phyloP scores from a whole-genome alignment of 2,113 vertebrate genomes.

The Rhabdomys dilectus region DNA sequence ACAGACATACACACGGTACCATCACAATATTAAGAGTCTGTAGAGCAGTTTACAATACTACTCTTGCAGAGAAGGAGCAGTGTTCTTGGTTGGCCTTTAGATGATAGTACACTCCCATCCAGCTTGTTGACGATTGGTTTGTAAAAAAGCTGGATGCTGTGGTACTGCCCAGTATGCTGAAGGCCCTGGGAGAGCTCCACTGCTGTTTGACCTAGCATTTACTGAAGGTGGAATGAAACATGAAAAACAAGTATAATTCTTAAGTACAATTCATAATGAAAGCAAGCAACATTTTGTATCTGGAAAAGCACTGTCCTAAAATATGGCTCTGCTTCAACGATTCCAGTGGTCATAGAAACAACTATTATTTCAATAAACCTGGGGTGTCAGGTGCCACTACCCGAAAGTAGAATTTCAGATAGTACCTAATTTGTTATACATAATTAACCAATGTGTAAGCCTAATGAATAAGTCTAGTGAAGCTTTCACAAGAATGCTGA shows the following conservation, averaged over 20 bases:
- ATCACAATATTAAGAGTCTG: neutral
- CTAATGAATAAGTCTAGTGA: conserved; percentile 86
- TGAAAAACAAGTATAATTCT: conserved; percentile 98
- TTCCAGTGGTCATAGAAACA: conserved; percentile 97
- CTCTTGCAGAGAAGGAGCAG: neutral
- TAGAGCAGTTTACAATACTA: neutral
- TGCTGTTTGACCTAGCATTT: conserved; percentile 96
- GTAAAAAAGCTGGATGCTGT: conserved; percentile 98
- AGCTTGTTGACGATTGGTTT: conserved; percentile 96
- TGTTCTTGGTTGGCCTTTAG: conserved; percentile 95
- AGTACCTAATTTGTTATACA: conserved; percentile 80
- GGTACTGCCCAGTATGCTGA: conserved; percentile 94
- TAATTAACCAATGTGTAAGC: conserved; percentile 76
- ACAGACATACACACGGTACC: neutral
- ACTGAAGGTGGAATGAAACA: conserved; percentile 99
- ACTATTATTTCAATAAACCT: conserved; percentile 98
- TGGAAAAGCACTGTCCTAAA: conserved; percentile 99
- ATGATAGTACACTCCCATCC: conserved; percentile 97
- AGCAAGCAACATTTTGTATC: conserved; percentile 98
- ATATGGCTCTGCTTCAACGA: conserved; percentile 99
- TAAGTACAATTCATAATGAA: conserved; percentile 90
- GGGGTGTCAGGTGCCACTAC: conserved; percentile 82
- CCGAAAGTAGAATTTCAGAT: conserved; percentile 82
- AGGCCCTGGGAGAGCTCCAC: conserved; percentile 92
- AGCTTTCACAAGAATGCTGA: conserved; percentile 85